A percentile compares a stretch with the other conserved stretches of the same genome.
Conservation (phyloP, 2,888 invertebrate genomes). For the Globia sparganii region DNA sequence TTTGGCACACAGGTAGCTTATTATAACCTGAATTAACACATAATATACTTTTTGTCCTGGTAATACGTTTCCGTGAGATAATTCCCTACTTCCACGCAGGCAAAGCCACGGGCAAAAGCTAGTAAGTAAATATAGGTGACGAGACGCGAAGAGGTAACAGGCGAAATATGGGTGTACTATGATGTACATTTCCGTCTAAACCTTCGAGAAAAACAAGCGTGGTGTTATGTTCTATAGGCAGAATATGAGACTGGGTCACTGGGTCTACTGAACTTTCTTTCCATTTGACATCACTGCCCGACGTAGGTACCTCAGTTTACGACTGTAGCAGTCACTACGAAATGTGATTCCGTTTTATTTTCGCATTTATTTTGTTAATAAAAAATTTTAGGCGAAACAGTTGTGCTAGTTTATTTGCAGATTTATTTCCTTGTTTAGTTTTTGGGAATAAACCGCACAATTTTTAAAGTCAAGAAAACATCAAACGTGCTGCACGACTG, state of each 20-base stretch:
- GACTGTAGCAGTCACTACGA: conserved; percentile 56
- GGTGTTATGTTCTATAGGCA: not conserved
- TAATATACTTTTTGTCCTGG: too few species aligned
- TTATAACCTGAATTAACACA: too few species aligned
- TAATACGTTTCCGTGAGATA: too few species aligned
- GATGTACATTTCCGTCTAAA: too few species aligned
- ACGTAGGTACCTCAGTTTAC: conserved; percentile 59
- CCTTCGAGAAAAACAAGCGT: too few species aligned
- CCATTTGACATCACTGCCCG: conserved; percentile 10
- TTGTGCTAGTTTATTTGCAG: conserved; percentile 17
- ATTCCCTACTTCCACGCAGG: too few species aligned
- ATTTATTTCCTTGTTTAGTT: conserved; percentile 26
- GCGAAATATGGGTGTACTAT: too few species aligned
- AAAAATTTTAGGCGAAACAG: conserved; percentile 35
- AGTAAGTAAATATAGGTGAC: too few species aligned
- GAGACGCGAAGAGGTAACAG: too few species aligned
- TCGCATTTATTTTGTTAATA: conserved; percentile 51
- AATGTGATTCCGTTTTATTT: conserved; percentile 50
- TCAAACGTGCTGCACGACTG: not conserved
- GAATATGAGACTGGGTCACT: not conserved
- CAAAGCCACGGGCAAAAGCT: too few species aligned
- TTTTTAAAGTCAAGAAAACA: not conserved
- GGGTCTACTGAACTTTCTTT: conserved; percentile 17
- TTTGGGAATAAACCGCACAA: not conserved
- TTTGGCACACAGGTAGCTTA: too few species aligned